phyloP scores from a whole-genome alignment of 2,113 vertebrate genomes.

The Chascanopsetta lugubris region DNA sequence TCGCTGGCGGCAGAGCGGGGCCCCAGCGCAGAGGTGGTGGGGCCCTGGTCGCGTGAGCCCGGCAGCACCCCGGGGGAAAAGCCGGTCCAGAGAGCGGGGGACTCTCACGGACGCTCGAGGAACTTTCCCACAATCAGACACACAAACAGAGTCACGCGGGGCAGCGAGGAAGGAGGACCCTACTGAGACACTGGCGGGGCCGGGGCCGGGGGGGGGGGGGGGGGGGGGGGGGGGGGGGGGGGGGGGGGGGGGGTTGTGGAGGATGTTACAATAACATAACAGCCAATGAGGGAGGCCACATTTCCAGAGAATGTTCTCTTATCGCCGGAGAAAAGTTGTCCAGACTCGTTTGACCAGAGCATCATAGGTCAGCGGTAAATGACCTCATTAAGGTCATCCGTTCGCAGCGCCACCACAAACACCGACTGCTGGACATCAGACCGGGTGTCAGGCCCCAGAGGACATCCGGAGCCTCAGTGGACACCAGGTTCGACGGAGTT shows the following conservation, averaged over 20 bases:
- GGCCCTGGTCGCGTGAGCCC: conserved; percentile 44
- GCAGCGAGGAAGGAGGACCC: conserved; percentile 63
- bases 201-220: conserved; percentile 13
- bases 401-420: conserved; percentile 60
- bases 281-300: conserved; percentile 47
- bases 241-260: conserved; percentile 23
- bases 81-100: conserved; percentile 65
- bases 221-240: conserved; percentile 34
- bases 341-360: conserved; percentile 34
- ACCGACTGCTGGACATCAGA: conserved; percentile 63
- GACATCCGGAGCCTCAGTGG: conserved; percentile 56
- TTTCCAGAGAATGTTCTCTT: conserved; percentile 23
- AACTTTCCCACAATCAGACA: conserved; percentile 83
- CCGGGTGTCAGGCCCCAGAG: conserved; percentile 51
- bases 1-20: conserved; percentile 54
- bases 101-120: conserved; percentile 79
- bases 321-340: no score
- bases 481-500: conserved; percentile 38
- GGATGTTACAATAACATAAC: conserved; percentile 68
- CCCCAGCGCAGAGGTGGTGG: conserved; percentile 40
- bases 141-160: conserved; percentile 74
- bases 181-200: conserved; percentile 38
- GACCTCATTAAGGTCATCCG: conserved; percentile 67
- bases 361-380: conserved; percentile 61
- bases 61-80: conserved; percentile 74